Percentiles rank a stretch among this genome's conserved stretches.
Evolutionary conservation across 2,797 vertebrate species (phyloP).

Genomic region (Sciaenops ocellatus): DNA sequence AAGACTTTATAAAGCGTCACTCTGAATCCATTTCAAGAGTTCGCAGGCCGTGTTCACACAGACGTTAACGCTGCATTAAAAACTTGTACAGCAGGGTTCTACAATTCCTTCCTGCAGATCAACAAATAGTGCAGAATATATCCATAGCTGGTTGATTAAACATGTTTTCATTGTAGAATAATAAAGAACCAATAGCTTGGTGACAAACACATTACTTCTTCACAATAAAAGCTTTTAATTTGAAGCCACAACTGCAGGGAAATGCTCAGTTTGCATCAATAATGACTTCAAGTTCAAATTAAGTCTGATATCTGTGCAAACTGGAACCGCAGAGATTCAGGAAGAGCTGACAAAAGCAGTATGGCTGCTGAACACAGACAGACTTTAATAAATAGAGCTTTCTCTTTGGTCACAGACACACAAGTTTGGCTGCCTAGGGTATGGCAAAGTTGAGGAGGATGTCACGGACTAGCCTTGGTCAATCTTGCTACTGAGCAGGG

Average conservation of each 20-base stretch:
- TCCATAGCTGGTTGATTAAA: no score
- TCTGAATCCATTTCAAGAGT: slow-evolving; percentile 41
- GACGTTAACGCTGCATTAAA: slow-evolving; percentile 7
- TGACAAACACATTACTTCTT: not conserved
- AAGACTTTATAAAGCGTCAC: slow-evolving; percentile 40
- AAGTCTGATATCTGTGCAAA: not conserved
- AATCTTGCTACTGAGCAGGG: no score
- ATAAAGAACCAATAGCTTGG: not conserved
- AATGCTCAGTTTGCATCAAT: not conserved
- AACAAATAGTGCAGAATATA: not conserved
- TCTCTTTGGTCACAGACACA: no score
- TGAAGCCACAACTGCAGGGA: not conserved
- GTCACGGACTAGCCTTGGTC: no score
- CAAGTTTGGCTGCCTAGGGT: no score
- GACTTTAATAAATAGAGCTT: no score
- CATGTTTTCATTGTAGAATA: not conserved
- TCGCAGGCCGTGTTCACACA: not conserved
- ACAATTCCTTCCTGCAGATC: not conserved
- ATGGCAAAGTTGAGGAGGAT: no score
- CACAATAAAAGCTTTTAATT: not conserved
- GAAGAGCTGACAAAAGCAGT: no score
- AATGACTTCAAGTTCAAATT: not conserved
- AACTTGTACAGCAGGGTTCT: not conserved
- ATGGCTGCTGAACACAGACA: no score
- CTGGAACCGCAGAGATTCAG: no score